Base-by-base conservation (phyloP, 2,888 invertebrate species). In the Plusia festucae region DNA sequence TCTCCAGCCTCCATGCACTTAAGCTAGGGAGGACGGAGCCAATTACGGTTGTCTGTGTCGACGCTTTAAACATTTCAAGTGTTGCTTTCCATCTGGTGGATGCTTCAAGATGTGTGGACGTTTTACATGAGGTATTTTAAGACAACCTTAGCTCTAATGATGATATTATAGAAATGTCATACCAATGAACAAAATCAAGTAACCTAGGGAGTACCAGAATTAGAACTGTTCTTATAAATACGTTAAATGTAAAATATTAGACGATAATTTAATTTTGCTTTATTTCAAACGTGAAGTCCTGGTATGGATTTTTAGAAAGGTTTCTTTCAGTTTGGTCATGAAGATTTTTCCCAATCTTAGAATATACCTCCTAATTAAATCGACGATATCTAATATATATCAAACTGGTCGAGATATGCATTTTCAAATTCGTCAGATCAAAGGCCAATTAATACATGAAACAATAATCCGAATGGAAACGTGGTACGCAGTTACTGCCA, bases 21-120 rank as follows among this genome's bases (percentile, higher is more conserved):
- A 65, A 62, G 57, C 53, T 62, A 62, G 73, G 62, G 64, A 76
- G 46, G 40, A 49, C 20, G 8, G 55, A 3, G 46, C 62, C 65
- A 73, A 79, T 78, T 81, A 76, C 52, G 54, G 24, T 30, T 66
- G 79, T 63, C 61, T 65, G 52, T 68, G 68, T 65, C 53, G 53
- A 53, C 16, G 53, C 61, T 70, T 65, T 65, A 53, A 61, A 54
- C 34, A 56, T 54, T 53, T 64, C 49, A 65, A 78, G 71, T 65
- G 64, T 22, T 60, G 40, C 60, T 63, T 34, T 20, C 8, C 16
- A 53, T 46, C 18, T 58, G 63, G 64, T 68, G 53, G 34, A 5
- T 52, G 53, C 52, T 63, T 64, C 55, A 46, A 53, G 68, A 40
- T 77, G 61, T 20, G 65, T 30, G 49, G 51, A 63, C 53, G 53